Conservation (phyloP, 1,140 invertebrate genomes). For the Drosophila auraria region DNA sequence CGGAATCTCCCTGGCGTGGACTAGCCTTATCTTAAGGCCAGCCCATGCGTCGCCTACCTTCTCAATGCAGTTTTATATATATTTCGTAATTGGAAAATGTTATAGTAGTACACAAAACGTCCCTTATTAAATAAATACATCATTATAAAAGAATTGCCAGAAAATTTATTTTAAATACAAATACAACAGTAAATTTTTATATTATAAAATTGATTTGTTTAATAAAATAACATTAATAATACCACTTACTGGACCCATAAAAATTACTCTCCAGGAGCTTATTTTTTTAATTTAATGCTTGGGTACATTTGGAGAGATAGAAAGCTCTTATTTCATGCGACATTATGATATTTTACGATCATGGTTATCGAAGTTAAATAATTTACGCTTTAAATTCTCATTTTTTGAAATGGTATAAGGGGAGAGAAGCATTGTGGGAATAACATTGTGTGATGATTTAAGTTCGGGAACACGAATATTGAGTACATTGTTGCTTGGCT, state of each 20-base stretch:
- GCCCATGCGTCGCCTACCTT: too few species aligned
- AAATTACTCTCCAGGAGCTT: too few species aligned
- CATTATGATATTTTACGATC: constrained; percentile 79
- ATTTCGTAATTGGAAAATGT: neutral
- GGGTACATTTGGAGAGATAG: neutral
- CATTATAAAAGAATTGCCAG: neutral
- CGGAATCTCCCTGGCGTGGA: too few species aligned
- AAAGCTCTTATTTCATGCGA: neutral
- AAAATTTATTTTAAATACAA: neutral
- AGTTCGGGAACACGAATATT: constrained; percentile 71
- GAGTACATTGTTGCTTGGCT: constrained; percentile 49
- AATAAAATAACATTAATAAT: neutral
- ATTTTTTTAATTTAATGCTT: too few species aligned
- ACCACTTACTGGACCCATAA: neutral
- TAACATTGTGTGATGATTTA: constrained; percentile 59
- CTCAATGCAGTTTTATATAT: too few species aligned
- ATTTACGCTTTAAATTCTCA: constrained; percentile 76
- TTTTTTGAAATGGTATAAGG: constrained; percentile 80
- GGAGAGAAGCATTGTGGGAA: constrained; percentile 67
- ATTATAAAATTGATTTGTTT: neutral
- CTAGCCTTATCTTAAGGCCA: too few species aligned
- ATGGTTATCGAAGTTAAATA: constrained; percentile 78
- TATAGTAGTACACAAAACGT: neutral
- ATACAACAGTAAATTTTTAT: neutral
- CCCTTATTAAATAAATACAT: neutral